Percentiles rank a stretch among this genome's conserved stretches.
These are phyloP conservation scores for Tetragonisca angustula DNA, from an alignment of 2,888 invertebrate genomes.

Conservation along the genomic window DNA sequence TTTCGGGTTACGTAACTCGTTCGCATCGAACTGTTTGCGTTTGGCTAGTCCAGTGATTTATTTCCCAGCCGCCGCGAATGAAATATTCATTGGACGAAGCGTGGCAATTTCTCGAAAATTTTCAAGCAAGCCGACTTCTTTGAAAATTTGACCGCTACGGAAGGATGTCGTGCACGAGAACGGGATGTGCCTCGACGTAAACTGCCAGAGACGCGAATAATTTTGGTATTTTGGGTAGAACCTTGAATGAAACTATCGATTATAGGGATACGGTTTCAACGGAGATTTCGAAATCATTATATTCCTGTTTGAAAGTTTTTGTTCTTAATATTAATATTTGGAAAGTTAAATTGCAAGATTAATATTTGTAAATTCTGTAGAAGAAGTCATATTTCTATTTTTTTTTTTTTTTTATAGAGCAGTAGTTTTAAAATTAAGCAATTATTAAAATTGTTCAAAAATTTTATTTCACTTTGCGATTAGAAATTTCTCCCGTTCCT, in stretches of 20 bases:
- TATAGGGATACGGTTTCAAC: not conserved
- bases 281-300: not conserved
- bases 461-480: too few species aligned
- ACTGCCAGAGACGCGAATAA: not conserved
- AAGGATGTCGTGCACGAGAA: not conserved
- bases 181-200: not conserved
- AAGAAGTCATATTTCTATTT: too few species aligned
- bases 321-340: too few species aligned
- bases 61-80: not conserved
- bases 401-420: too few species aligned
- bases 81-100: not conserved
- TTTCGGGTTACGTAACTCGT: not conserved
- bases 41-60: slow-evolving; percentile 4
- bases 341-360: too few species aligned
- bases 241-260: not conserved
- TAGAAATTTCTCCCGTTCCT: too few species aligned
- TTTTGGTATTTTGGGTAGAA: not conserved
- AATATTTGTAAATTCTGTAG: too few species aligned
- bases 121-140: not conserved
- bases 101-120: not conserved
- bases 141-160: not conserved
- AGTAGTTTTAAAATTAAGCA: too few species aligned
- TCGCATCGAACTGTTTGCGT: not conserved
- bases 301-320: too few species aligned
- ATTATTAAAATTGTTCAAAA: too few species aligned